A percentile compares a stretch with the other conserved stretches of the same genome.
These are phyloP conservation scores for Frieseomelitta varia DNA, from an alignment of 1,140 invertebrate species.

Conservation along the genomic window DNA sequence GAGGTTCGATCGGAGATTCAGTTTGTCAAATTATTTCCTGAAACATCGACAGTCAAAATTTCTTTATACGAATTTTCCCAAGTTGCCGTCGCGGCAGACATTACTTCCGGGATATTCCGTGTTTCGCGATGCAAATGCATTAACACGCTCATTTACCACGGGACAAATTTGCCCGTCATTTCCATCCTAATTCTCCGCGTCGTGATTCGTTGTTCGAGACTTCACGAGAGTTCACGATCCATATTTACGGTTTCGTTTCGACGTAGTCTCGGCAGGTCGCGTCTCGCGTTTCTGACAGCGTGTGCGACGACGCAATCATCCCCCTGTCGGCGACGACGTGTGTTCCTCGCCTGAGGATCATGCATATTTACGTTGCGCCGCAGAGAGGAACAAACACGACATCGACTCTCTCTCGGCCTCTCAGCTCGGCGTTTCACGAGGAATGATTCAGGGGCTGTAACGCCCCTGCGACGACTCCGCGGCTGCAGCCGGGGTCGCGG, in stretches of 20 bases:
- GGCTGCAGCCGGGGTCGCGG: neutral
- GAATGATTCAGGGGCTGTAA: constrained; percentile 58
- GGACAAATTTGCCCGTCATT: neutral
- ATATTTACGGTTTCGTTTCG: neutral
- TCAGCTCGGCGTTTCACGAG: constrained; percentile 28
- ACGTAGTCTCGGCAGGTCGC: neutral
- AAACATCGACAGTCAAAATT: too few relatives aligned
- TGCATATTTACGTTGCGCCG: constrained; percentile 34
- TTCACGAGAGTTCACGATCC: neutral
- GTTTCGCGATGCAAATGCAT: too few relatives aligned
- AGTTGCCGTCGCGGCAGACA: too few relatives aligned
- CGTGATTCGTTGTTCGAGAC: neutral
- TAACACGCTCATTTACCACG: too few relatives aligned
- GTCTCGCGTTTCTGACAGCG: too few relatives aligned
- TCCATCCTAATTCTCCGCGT: neutral
- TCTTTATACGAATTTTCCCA: too few relatives aligned
- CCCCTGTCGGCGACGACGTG: constrained; percentile 13
- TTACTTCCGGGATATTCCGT: too few relatives aligned
- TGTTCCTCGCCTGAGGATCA: constrained; percentile 19
- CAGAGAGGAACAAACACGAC: neutral
- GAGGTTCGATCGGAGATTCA: too few relatives aligned
- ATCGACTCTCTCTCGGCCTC: neutral
- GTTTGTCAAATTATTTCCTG: too few relatives aligned
- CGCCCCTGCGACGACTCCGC: constrained; percentile 31
- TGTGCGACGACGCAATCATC: neutral